phyloP scores from a whole-genome alignment of 2,888 invertebrate species.

The Agrotis exclamationis region DNA sequence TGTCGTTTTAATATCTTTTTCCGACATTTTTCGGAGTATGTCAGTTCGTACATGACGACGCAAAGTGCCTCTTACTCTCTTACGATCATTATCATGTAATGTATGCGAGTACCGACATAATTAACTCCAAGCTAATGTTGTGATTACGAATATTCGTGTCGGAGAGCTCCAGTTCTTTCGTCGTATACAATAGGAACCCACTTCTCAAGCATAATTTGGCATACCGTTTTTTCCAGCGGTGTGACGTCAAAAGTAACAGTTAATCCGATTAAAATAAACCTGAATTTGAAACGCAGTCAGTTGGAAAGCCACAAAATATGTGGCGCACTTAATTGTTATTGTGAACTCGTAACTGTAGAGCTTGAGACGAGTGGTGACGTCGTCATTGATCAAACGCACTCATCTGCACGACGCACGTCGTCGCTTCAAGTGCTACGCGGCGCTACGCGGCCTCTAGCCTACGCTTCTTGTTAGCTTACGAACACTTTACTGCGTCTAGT shows the following conservation, averaged over 20 bases:
- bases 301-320: constrained; percentile 74
- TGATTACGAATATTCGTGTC: constrained; percentile 61
- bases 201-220: constrained; percentile 89
- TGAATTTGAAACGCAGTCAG: constrained; percentile 75
- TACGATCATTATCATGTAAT: constrained; percentile 43
- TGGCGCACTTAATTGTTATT: constrained; percentile 72
- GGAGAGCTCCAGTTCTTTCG: constrained; percentile 74
- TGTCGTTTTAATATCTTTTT: constrained; percentile 62
- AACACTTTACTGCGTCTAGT: constrained; percentile 11
- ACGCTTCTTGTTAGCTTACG: constrained; percentile 32
- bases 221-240: constrained; percentile 85
- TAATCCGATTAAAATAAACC: constrained; percentile 82
- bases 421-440: constrained; percentile 70
- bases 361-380: constrained; percentile 49
- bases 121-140: constrained; percentile 55
- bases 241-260: constrained; percentile 82
- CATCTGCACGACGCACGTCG: constrained; percentile 57
- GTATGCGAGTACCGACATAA: constrained; percentile 55
- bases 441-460: constrained; percentile 70
- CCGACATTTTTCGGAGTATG: constrained; percentile 23
- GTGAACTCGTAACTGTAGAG: constrained; percentile 64
- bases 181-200: constrained; percentile 85
- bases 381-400: constrained; percentile 67
- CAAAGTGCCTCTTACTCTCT: constrained; percentile 30
- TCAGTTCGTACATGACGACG: constrained; percentile 20